Evolutionary conservation across 2,113 vertebrate species (phyloP), one percentile per base, ranked within the genome.

Genomic region (Strix uralensis): DNA sequence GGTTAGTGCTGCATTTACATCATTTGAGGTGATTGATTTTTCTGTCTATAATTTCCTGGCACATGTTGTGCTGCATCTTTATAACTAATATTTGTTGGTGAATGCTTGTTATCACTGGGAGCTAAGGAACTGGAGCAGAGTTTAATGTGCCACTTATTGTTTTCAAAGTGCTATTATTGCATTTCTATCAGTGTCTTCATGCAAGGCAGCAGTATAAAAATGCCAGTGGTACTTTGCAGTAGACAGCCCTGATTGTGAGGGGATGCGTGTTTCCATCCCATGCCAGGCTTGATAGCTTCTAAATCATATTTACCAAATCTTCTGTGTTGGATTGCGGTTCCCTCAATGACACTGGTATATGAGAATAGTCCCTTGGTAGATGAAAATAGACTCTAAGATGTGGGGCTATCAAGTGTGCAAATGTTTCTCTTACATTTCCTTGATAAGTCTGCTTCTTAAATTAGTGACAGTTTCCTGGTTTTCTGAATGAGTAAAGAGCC

Each of bases 111-210:
- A 90, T 85, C 36, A 2, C 57, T 21, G 66, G 78, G 34, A 96
- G 58, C 81, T 91, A 79, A 86, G 84, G 87, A 87, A 87, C 62
- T 52, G 81, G 87, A 96, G 73, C 66, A 94, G 81, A 81, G 91
- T 91, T 96, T 96, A 94, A 96, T 91, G 95, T 89, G 73, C 78
- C 84, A 94, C 74, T 96, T 85, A 87, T 7, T 13, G 1, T 91
- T 90, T 94, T 82, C 89, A 69, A 92, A 89, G 34, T 52, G 81
- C 36, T 86, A 5, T 89, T 91, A 89, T 85, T 92, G 81, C 81
- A 47, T 25, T 86, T 77, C 88, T 70, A 66, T 94, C 81, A 57
- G 18, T 19, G 20, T 30, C 73, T 79, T 91, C 70, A 34, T 34
- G 81, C 0, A 0, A 57, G 57, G n/a, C 78, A 61, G 61, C 3